These are phyloP conservation scores for Pachyrhynchus sulphureomaculatus DNA, from an alignment of 1,140 invertebrate species.

Conservation along the genomic window DNA sequence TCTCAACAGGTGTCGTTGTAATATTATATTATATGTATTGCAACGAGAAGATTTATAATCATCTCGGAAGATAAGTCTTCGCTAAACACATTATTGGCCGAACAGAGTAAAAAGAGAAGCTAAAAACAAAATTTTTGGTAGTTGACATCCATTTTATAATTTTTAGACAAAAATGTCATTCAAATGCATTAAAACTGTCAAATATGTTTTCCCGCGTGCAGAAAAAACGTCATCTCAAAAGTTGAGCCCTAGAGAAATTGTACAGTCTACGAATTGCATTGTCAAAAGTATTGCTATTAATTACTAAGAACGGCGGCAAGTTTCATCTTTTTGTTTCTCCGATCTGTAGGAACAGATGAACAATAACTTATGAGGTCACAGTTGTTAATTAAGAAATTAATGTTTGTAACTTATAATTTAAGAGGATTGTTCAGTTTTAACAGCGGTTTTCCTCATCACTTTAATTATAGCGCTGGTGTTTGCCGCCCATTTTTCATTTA, in stretches of 20 bases:
- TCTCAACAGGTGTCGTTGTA: no score
- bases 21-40: no score
- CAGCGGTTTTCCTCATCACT: constrained; percentile 40
- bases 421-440: constrained; percentile 45
- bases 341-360: constrained; percentile 46
- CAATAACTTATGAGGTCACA: constrained; percentile 52
- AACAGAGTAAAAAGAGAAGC: no score
- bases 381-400: constrained; percentile 53
- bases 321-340: constrained; percentile 44
- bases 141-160: no score
- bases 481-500: constrained; percentile 34
- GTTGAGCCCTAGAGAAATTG: constrained; percentile 34
- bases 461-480: constrained; percentile 32
- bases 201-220: no score
- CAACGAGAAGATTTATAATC: no score
- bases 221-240: no score
- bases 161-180: no score
- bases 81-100: no score
- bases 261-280: constrained; percentile 44
- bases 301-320: constrained; percentile 43
- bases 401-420: constrained; percentile 49
- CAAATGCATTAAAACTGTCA: no score
- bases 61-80: no score
- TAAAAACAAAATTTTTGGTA: no score
- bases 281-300: constrained; percentile 51